phyloP scores from a whole-genome alignment of 2,113 vertebrate genomes.

The Mastomys coucha region DNA sequence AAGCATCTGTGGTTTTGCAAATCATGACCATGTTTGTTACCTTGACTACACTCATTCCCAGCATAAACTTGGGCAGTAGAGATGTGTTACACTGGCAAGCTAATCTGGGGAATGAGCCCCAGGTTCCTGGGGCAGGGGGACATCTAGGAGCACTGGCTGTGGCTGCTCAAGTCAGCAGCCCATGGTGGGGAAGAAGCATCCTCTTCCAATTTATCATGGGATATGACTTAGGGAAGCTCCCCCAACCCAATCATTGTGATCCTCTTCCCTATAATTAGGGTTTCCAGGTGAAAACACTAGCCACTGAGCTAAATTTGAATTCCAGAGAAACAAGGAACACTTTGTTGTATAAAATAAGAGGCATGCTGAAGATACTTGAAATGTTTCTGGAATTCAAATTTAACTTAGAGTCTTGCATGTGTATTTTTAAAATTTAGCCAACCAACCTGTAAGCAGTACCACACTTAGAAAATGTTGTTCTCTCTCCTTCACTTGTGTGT shows the following conservation, averaged over 20 bases:
- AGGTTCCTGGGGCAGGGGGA: neutral
- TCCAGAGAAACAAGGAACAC: slow-evolving; percentile 32
- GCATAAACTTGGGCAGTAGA: neutral
- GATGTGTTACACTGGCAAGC: neutral
- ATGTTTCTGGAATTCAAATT: slow-evolving; percentile 29
- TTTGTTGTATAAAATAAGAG: neutral
- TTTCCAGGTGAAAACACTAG: slow-evolving; percentile 2
- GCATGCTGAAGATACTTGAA: neutral
- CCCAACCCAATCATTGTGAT: neutral
- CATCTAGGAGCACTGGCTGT: neutral
- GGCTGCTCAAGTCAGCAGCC: neutral
- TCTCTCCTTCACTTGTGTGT: neutral
- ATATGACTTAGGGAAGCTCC: neutral
- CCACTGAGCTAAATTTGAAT: neutral
- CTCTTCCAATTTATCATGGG: neutral
- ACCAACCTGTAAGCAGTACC: neutral
- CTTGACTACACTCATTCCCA: neutral
- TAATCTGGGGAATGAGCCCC: neutral
- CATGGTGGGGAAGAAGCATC: neutral
- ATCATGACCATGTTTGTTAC: slow-evolving; percentile 80
- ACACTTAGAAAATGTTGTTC: neutral
- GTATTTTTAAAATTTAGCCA: slow-evolving; percentile 10
- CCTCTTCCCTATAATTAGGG: neutral
- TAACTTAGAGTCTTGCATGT: neutral
- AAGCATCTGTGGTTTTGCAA: slow-evolving; percentile 94